phyloP scores from a whole-genome alignment of 2,797 vertebrate genomes.

The Mormyrus hasselquistii region DNA sequence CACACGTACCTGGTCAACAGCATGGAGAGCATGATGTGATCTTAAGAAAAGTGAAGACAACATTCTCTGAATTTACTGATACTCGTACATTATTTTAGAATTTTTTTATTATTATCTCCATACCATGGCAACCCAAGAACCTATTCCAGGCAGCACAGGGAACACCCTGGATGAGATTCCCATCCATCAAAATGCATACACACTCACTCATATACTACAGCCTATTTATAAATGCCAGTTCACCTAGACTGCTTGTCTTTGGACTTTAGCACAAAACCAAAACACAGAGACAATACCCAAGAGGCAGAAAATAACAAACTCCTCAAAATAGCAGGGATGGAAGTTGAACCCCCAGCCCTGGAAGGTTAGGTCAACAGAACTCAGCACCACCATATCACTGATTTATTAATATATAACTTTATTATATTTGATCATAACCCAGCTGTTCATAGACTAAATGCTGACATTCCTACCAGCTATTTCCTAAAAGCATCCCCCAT shows the following conservation, averaged over 20 bases:
- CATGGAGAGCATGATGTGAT: background rate
- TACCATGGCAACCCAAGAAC: background rate
- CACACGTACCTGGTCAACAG: background rate
- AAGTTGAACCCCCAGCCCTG: background rate
- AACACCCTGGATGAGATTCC: background rate
- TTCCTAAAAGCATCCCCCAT: background rate
- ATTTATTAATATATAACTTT: background rate
- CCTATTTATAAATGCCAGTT: background rate
- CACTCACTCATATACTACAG: background rate
- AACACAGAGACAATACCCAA: background rate
- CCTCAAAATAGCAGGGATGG: background rate
- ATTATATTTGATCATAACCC: conserved; percentile 2
- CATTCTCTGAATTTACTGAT: background rate
- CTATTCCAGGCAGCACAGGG: background rate
- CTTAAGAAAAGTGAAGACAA: background rate
- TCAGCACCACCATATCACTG: background rate
- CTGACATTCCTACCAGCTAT: background rate
- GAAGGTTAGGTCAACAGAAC: background rate
- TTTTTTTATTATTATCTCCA: background rate
- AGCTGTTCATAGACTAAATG: background rate
- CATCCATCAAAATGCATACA: background rate
- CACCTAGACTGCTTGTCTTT: background rate
- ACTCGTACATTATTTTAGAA: background rate
- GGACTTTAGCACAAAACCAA: background rate
- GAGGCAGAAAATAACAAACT: background rate